Conservation (phyloP, 2,113 vertebrate genomes). For the Leiothrix lutea region DNA sequence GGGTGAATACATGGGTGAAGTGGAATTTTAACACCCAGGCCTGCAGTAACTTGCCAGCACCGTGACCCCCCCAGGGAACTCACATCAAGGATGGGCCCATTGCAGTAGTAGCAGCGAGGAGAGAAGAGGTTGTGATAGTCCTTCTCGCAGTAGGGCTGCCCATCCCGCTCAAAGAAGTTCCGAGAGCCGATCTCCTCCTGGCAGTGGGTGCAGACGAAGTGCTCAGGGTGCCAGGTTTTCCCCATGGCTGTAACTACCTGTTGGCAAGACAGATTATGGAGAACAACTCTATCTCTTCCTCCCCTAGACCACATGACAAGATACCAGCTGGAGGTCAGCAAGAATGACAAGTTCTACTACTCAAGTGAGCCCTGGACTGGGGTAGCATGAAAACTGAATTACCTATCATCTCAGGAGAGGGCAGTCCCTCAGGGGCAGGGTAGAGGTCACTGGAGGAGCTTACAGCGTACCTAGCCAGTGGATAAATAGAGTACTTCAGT, state of each 20-base stretch:
- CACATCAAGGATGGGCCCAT: conserved; percentile 96
- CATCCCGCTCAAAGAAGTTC: conserved; percentile 97
- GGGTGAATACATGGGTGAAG: neutral
- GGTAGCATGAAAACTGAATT: conserved; percentile 71
- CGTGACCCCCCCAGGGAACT: conserved; percentile 48
- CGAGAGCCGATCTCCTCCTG: conserved; percentile 97
- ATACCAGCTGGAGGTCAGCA: conserved; percentile 35
- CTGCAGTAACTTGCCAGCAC: neutral
- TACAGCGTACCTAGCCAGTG: conserved; percentile 72
- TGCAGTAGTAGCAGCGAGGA: conserved; percentile 97
- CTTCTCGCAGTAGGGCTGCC: conserved; percentile 96
- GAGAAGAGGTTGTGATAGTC: conserved; percentile 98
- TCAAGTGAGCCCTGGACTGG: conserved; percentile 65
- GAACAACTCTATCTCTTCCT: neutral
- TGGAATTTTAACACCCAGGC: neutral
- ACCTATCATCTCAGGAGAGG: conserved; percentile 71
- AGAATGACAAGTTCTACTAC: conserved; percentile 64
- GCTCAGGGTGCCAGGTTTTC: conserved; percentile 97
- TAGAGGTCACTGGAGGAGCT: conserved; percentile 72
- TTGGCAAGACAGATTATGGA: neutral
- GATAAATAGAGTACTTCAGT: conserved; percentile 72
- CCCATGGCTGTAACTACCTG: conserved; percentile 99
- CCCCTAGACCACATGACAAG: conserved; percentile 7
- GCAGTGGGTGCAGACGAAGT: conserved; percentile 98
- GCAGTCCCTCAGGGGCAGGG: conserved; percentile 70